Evolutionary conservation across 2,797 vertebrate genomes (phyloP).

Genomic region (Anguilla anguilla): DNA sequence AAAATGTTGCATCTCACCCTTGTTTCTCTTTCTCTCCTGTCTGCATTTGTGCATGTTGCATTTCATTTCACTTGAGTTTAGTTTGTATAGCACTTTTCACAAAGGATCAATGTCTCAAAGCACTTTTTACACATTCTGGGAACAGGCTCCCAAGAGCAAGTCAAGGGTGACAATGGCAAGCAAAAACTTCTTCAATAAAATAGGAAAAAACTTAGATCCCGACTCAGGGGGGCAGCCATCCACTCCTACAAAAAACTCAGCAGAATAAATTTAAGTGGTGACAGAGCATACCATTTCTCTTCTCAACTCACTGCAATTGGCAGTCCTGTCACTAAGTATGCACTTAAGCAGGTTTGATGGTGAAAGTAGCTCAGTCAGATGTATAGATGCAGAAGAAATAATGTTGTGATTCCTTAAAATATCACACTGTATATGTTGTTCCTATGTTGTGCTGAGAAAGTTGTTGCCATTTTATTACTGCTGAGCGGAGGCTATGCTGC

Average conservation of each 20-base stretch:
- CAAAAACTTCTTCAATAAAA: neutral
- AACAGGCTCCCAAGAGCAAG: neutral
- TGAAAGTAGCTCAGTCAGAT: neutral
- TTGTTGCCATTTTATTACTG: neutral
- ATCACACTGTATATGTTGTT: neutral
- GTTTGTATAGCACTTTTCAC: neutral
- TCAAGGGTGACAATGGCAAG: neutral
- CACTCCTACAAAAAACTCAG: neutral
- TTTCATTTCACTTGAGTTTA: neutral
- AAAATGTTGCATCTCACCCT: constrained; percentile 23
- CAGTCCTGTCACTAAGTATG: neutral
- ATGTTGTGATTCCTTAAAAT: neutral
- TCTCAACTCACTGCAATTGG: neutral
- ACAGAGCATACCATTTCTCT: neutral
- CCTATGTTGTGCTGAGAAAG: neutral
- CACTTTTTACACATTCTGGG: neutral
- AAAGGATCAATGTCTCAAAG: neutral
- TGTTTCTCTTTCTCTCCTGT: neutral
- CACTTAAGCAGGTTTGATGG: neutral
- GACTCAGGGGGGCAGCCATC: neutral
- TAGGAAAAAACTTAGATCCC: neutral
- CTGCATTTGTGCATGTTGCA: neutral
- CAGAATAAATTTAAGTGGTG: neutral
- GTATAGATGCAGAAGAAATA: neutral
- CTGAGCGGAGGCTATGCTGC: neutral